These are phyloP conservation scores for Tetragonula clypearis DNA, from an alignment of 1,140 invertebrate species.

Conservation along the genomic window DNA sequence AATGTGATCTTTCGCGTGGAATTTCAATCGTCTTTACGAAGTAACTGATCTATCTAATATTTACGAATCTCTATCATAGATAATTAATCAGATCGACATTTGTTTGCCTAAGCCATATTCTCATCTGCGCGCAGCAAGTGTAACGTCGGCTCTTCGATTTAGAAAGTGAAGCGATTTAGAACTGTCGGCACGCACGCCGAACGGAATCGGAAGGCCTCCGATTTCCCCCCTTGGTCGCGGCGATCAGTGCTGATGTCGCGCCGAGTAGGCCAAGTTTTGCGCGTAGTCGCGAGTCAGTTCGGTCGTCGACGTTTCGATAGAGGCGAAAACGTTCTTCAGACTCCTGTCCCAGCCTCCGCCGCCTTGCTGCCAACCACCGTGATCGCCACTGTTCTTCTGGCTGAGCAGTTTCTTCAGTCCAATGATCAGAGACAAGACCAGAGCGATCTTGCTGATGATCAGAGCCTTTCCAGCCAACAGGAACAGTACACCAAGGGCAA, in stretches of 20 bases:
- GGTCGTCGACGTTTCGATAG: constrained; percentile 74
- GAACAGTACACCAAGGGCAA: constrained; percentile 89
- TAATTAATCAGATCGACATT: neutral
- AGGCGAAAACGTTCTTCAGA: constrained; percentile 72
- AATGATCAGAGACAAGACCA: constrained; percentile 89
- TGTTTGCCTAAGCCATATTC: neutral
- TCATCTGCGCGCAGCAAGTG: neutral
- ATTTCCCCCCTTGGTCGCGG: too few relatives aligned
- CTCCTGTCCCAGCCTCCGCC: constrained; percentile 84
- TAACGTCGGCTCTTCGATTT: neutral
- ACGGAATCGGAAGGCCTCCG: neutral
- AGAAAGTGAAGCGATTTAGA: neutral
- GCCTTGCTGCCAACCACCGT: constrained; percentile 82
- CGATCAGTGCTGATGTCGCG: constrained; percentile 54
- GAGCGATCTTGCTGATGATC: constrained; percentile 89
- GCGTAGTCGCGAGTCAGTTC: constrained; percentile 79
- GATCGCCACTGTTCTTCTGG: constrained; percentile 84
- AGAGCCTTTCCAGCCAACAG: constrained; percentile 89
- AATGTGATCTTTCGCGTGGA: neutral
- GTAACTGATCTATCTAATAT: too few relatives aligned
- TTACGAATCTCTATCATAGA: neutral
- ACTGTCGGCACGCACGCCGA: neutral
- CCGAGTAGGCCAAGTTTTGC: constrained; percentile 87
- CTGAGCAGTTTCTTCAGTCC: constrained; percentile 89
- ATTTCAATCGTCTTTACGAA: neutral